Percentiles rank a stretch among this genome's conserved stretches.
Conservation (phyloP, 1,140 invertebrate species). For the Drosophila subobscura region DNA sequence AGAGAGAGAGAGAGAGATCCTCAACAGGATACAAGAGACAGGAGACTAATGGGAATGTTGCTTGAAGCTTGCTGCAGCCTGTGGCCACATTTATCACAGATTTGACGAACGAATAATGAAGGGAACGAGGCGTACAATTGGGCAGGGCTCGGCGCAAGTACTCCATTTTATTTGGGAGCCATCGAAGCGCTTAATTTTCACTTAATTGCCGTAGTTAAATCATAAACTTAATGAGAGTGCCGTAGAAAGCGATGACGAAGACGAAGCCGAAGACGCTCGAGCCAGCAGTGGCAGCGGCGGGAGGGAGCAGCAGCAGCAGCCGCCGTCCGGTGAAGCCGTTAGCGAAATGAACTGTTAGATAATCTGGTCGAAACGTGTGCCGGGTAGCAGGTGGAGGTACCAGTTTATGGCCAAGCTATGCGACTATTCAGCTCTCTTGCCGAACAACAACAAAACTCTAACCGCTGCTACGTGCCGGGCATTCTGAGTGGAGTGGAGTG, state of each 20-base stretch:
- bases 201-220: constrained; percentile 61
- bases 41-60: constrained; percentile 1
- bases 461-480: constrained; percentile 37
- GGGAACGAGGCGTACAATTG: not conserved
- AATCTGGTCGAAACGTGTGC: constrained; percentile 30
- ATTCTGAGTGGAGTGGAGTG: constrained; percentile 39
- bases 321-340: constrained; percentile 39
- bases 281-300: not conserved
- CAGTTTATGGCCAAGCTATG: constrained; percentile 40
- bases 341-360: constrained; percentile 61
- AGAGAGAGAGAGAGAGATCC: not conserved
- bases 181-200: constrained; percentile 59
- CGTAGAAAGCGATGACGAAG: constrained; percentile 47
- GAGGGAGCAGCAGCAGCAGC: not conserved
- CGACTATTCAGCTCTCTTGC: constrained; percentile 2
- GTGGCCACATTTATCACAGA: constrained; percentile 17
- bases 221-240: constrained; percentile 52
- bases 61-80: constrained; percentile 25
- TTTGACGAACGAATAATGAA: not conserved
- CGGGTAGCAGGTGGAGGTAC: constrained; percentile 1
- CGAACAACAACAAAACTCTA: not conserved
- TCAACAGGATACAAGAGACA: constrained; percentile 7
- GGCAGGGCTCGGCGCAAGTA: not conserved
- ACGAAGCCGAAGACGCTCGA: constrained; percentile 19
- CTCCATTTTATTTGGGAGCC: constrained; percentile 10